Percentiles rank a stretch among this genome's conserved stretches.
phyloP scores from a whole-genome alignment of 23 tunicate species.

The Ciona savignyi region DNA sequence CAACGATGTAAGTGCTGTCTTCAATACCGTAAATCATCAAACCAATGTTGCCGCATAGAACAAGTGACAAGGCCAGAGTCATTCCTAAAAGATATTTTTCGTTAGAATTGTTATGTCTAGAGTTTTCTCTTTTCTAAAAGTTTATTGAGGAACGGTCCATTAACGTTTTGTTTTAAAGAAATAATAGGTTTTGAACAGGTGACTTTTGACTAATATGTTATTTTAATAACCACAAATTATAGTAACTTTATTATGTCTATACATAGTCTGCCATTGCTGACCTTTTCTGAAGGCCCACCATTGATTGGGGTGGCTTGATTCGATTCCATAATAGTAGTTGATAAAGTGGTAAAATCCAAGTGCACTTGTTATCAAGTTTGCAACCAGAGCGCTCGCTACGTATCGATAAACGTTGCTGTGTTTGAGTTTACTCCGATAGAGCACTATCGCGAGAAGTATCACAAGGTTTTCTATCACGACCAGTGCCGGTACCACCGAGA shows the following conservation, averaged over 20 bases:
- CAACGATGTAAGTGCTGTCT: conserved; percentile 72
- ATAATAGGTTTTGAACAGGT: too few relatives aligned
- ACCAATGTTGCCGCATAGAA: conserved; percentile 90
- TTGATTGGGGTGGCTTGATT: conserved; percentile 54
- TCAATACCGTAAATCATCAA: conserved; percentile 84
- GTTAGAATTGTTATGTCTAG: too few relatives aligned
- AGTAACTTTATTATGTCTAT: background rate
- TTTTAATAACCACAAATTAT: background rate
- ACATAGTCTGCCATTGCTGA: conserved; percentile 1
- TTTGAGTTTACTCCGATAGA: conserved; percentile 49
- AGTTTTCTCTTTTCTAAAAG: too few relatives aligned
- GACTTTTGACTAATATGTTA: too few relatives aligned
- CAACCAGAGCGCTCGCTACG: conserved; percentile 79
- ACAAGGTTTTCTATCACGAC: conserved; percentile 74
- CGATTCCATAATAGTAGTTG: conserved; percentile 86
- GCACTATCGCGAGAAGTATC: conserved; percentile 38
- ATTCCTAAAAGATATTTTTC: too few relatives aligned
- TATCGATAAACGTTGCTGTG: conserved; percentile 80
- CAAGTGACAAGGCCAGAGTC: conserved; percentile 62
- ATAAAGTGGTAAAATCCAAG: conserved; percentile 87
- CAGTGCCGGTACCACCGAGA: conserved; percentile 62
- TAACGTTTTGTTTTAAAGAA: too few relatives aligned
- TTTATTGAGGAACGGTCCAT: too few relatives aligned
- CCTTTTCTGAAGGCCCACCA: conserved; percentile 99
- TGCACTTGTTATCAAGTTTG: conserved; percentile 56